These are phyloP conservation scores for Sylvia atricapilla DNA, from an alignment of 2,113 vertebrate species.

Conservation along the genomic window DNA sequence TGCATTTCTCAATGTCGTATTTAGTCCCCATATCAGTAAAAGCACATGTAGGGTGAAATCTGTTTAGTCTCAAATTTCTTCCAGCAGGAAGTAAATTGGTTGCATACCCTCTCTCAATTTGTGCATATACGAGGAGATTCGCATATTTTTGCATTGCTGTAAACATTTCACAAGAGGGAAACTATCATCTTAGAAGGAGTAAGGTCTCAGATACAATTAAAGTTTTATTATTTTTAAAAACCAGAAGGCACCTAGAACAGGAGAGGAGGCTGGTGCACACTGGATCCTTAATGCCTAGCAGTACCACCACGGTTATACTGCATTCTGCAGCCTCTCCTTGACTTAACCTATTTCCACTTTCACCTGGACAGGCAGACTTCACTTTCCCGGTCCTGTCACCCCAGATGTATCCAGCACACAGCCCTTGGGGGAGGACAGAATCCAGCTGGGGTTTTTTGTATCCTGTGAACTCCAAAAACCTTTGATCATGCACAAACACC, in stretches of 20 bases:
- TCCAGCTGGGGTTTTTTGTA: not conserved
- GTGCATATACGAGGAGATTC: not conserved
- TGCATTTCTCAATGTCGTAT: not conserved
- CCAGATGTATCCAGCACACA: rapidly evolving
- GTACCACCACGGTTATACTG: not conserved
- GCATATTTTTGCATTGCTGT: not conserved
- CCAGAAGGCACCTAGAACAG: not conserved
- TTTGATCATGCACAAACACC: not conserved
- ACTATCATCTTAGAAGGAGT: not conserved
- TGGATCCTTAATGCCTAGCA: not conserved
- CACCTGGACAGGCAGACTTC: not conserved
- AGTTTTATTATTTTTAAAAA: not conserved
- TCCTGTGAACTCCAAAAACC: not conserved
- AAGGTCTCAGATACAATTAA: not conserved
- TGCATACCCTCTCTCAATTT: not conserved
- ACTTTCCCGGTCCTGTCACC: not conserved
- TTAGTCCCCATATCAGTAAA: not conserved
- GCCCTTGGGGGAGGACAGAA: not conserved
- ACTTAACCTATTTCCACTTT: not conserved
- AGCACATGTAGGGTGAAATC: not conserved
- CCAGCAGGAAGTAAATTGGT: not conserved
- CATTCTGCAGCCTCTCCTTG: not conserved
- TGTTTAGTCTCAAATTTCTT: not conserved
- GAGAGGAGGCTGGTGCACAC: rapidly evolving
- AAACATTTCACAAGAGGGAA: not conserved